Base-by-base conservation (phyloP, 2,888 invertebrate species). In the Caenorhabditis auriculariae region DNA sequence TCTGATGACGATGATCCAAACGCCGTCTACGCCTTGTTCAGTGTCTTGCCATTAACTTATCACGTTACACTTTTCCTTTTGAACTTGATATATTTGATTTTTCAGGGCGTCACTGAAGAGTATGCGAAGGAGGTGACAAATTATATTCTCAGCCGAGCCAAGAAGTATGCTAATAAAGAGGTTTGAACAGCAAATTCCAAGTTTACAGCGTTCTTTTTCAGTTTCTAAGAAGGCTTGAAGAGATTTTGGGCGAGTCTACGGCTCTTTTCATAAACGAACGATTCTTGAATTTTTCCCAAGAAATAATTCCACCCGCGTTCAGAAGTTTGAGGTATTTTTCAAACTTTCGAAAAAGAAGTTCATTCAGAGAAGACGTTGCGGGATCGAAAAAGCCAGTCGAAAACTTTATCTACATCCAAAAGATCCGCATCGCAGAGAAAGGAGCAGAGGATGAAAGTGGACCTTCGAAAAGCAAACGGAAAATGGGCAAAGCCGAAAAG, bases 261-360 rank as follows among this genome's bases (percentile, higher is more conserved):
- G 60, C 44, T 1, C 17, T 76, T 3, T 58, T 78, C 35, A 60
- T 78, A 45, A 78, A 77, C 60, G 78, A 78, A 45, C 58, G 77
- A 35, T 69, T 78, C 69, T 64, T 78, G 19, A 62, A 78, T 56
- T 78, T 78, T 52, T 75, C 77, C 3, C 47, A 59, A 0, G 47
- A 57, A 4, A 66, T 77, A 43, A 72, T 75, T 17, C 67, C 75
- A 4, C 75, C 70, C 9, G 61, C 69, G 19, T 75, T 76, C 50
- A 37, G 32, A 21, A 53, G 56, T 37, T 42, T 72, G 21, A 48
- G 44, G 63, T 66, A 29, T 23, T 46, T 58, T 23, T 28, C 9
- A 52, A 27, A 5, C 9, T 19, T 39, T 15, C 19, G 44, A 15
- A 32, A 49, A 46, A 24, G 60, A 51, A 6, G 37, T 65, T 6